phyloP scores from a whole-genome alignment of 2,113 vertebrate species.

The Opisthocomus hoazin region DNA sequence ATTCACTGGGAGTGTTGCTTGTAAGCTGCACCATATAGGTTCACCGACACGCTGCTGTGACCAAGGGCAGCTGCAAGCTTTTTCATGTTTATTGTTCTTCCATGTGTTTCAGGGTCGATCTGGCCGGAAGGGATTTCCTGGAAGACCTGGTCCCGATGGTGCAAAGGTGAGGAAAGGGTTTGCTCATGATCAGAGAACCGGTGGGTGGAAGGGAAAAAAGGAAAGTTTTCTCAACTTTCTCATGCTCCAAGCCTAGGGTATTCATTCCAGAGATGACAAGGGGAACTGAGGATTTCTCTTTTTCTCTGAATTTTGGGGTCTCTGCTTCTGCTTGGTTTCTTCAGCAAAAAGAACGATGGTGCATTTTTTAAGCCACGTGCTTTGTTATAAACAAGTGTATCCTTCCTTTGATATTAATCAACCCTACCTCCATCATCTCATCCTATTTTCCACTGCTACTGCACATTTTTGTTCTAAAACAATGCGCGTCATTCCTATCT shows the following conservation, averaged over 20 bases:
- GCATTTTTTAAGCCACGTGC: background rate
- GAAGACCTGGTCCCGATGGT: slow-evolving; percentile 84
- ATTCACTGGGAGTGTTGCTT: background rate
- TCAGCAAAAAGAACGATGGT: background rate
- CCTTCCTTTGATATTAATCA: slow-evolving; percentile 5
- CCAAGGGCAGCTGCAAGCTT: background rate
- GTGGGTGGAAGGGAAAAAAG: background rate
- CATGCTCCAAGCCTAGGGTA: background rate
- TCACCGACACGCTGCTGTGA: background rate
- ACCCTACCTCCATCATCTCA: background rate
- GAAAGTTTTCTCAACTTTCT: background rate
- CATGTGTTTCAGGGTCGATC: slow-evolving; percentile 82
- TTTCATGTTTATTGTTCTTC: background rate
- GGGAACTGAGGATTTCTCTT: background rate
- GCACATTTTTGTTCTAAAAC: slow-evolving; percentile 24
- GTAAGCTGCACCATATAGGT: background rate
- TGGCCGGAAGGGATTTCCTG: slow-evolving; percentile 88
- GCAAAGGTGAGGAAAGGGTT: slow-evolving; percentile 78
- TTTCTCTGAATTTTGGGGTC: background rate
- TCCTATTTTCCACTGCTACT: slow-evolving; percentile 27
- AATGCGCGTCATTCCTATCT: slow-evolving; percentile 25
- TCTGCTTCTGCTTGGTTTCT: slow-evolving; percentile 4
- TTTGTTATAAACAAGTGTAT: slow-evolving; percentile 16
- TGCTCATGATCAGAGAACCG: background rate
- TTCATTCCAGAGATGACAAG: background rate